Evolutionary conservation across 2,888 invertebrate genomes (phyloP), one percentile per base, ranked within the genome.

Genomic region (Yponomeuta sedellus): DNA sequence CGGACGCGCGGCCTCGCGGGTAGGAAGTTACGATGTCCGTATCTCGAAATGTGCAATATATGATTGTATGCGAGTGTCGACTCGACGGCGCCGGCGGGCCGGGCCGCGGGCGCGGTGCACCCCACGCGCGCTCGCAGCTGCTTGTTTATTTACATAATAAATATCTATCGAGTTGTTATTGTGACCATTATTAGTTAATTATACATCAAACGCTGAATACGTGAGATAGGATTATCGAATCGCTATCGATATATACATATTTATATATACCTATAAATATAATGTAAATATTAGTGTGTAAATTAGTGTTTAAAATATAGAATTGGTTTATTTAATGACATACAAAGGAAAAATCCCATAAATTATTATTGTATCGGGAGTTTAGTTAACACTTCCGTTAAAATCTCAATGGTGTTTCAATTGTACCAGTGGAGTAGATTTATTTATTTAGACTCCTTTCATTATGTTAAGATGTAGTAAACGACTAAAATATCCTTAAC

Each of bases 191-290:
- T 89, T 91, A 89, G 89, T 89, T 90, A 91, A 91, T 88, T 91
- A 89, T 90, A 90, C 89, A 88, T 86, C 80, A 85, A 83, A 87
- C 77, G 83, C 86, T 83, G 85, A 86, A 81, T 81, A 83, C 80
- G 85, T 86, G 86, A 83, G 88, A 89, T 88, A 87, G 84, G 88
- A 80, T 88, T 85, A 81, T 83, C 79, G 78, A 86, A 85, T 87
- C 86, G 80, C 87, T 89, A 87, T 89, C 86, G 79, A 85, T 85
- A 88, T 88, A 91, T 91, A 89, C 88, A 90, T 91, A 91, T 91
- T 90, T 91, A 91, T 90, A 90, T 87, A 90, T 88, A 91, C 85
- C 83, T 89, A 89, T 89, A 89, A 90, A 90, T 89, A 90, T 87
- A 88, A 76, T 90, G 90, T 90, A 91, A 88, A 91, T 91, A 91